Conservation (phyloP, 1,140 invertebrate species). For the Drosophila arawakana region DNA sequence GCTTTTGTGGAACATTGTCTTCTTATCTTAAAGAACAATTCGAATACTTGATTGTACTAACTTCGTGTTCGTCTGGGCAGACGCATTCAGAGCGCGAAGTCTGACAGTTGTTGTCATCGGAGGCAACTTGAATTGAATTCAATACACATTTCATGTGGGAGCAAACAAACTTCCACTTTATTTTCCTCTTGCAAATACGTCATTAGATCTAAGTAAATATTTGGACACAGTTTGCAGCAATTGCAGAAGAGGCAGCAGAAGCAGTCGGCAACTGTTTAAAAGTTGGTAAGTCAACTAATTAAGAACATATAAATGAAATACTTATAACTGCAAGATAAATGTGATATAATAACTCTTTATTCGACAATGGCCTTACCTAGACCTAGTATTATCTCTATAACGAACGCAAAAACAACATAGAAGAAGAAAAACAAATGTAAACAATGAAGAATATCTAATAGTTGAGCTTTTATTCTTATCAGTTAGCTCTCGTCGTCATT, state of each 20-base stretch:
- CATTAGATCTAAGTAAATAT: slow-evolving; percentile 35
- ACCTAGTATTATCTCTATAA: slow-evolving; percentile 73
- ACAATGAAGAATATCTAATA: slow-evolving; percentile 42
- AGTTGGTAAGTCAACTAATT: slow-evolving; percentile 55
- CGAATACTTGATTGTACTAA: slow-evolving; percentile 56
- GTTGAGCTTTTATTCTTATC: slow-evolving; percentile 52
- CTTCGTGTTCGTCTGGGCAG: slow-evolving; percentile 48
- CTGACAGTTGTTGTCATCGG: slow-evolving; percentile 60
- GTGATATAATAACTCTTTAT: slow-evolving; percentile 57
- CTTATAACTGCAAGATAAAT: not conserved
- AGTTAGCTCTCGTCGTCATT: slow-evolving; percentile 28
- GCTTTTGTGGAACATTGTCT: slow-evolving; percentile 35
- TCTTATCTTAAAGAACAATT: slow-evolving; percentile 68
- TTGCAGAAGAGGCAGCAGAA: slow-evolving; percentile 28
- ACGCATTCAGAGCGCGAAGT: slow-evolving; percentile 63
- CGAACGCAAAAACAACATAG: slow-evolving; percentile 32
- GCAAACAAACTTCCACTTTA: slow-evolving; percentile 5
- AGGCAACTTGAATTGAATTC: slow-evolving; percentile 16
- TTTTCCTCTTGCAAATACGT: not conserved
- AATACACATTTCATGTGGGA: slow-evolving; percentile 14
- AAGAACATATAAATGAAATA: not conserved
- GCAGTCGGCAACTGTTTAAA: slow-evolving; percentile 30
- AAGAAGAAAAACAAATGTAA: slow-evolving; percentile 53
- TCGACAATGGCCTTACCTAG: slow-evolving; percentile 60
- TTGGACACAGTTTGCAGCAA: slow-evolving; percentile 45